These are phyloP conservation scores for Papilio elwesi DNA, from an alignment of 2,888 invertebrate genomes.

Conservation along the genomic window DNA sequence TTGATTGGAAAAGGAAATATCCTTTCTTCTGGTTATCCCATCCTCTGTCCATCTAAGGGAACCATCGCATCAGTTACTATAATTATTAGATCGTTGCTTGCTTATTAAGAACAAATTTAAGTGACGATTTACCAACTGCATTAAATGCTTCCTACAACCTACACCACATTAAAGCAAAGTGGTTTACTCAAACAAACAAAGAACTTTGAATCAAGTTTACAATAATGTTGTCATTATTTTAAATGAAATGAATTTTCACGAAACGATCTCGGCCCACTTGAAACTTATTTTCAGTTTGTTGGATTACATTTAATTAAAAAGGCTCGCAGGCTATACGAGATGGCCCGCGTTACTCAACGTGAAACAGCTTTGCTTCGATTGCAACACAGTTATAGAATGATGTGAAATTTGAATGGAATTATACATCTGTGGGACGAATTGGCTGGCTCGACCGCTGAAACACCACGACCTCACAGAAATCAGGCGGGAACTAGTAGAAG, in stretches of 20 bases:
- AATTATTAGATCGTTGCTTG: too few relatives aligned
- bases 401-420: conserved; percentile 53
- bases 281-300: conserved; percentile 11
- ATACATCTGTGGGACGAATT: neutral
- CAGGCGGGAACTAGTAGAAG: too few relatives aligned
- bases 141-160: neutral
- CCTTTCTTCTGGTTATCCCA: too few relatives aligned
- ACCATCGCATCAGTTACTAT: too few relatives aligned
- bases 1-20: too few relatives aligned
- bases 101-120: neutral
- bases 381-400: conserved; percentile 45
- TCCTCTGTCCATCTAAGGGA: too few relatives aligned
- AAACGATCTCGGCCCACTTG: conserved; percentile 11
- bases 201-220: neutral
- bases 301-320: conserved; percentile 19
- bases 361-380: neutral
- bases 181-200: neutral
- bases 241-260: neutral
- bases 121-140: neutral
- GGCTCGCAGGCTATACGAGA: conserved; percentile 10
- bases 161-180: neutral
- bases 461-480: too few relatives aligned
- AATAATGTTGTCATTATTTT: neutral
- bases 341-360: neutral
- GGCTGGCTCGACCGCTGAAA: too few relatives aligned